Conservation (phyloP, 2,888 invertebrate genomes). For the Anarsia innoxiella region DNA sequence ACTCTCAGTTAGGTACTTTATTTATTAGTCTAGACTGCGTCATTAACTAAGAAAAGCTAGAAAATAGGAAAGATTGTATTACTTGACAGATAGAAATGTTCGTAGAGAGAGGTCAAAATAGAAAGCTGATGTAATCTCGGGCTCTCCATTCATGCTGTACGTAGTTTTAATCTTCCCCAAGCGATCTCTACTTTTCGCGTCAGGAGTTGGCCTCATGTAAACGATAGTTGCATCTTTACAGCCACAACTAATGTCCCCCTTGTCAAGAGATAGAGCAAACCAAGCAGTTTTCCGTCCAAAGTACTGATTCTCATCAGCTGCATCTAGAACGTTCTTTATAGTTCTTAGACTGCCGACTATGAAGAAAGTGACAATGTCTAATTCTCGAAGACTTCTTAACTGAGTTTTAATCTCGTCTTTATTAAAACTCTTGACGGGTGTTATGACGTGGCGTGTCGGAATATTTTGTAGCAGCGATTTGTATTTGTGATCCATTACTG, state of each 20-base stretch:
- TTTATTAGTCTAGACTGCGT: no score
- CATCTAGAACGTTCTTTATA: conserved; percentile 80
- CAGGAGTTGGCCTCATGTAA: conserved; percentile 82
- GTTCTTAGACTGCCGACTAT: conserved; percentile 84
- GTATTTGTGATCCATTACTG: conserved; percentile 95
- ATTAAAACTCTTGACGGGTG: conserved; percentile 74
- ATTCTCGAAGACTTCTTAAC: conserved; percentile 81
- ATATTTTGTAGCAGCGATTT: conserved; percentile 92
- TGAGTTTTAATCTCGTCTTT: conserved; percentile 80
- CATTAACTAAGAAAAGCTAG: no score
- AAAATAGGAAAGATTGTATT: conserved; percentile 29
- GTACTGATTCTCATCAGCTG: conserved; percentile 83
- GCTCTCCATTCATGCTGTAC: conserved; percentile 81
- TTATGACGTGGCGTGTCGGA: conserved; percentile 91
- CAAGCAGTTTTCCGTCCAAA: conserved; percentile 91
- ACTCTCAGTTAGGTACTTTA: no score
- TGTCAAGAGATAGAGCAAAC: conserved; percentile 87
- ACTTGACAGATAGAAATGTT: conserved; percentile 84
- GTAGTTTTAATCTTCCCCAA: conserved; percentile 81
- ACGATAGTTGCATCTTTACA: conserved; percentile 86
- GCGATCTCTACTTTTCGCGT: conserved; percentile 80
- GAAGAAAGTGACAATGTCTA: conserved; percentile 94
- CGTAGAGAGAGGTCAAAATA: conserved; percentile 89
- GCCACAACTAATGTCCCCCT: conserved; percentile 82
- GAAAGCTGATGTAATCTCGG: conserved; percentile 87